Base-by-base conservation (phyloP, 37 sponge, comb jelly and placozoan species). In the Spongilla lacustris region DNA sequence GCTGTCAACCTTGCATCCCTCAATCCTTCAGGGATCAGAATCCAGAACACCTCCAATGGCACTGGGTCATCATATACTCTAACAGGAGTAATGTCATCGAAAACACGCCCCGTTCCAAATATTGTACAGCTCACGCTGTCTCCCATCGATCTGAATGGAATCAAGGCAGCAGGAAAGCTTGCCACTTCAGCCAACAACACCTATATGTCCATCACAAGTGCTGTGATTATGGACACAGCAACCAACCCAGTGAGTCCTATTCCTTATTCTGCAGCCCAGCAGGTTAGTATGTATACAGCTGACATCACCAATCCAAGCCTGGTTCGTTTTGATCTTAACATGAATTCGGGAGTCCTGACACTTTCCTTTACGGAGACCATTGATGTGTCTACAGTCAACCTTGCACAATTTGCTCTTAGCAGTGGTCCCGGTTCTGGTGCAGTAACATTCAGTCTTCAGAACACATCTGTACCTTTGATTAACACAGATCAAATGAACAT, bases 311-410 rank as follows among this genome's bases (percentile, higher is more conserved):
- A 69, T 10, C 96, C 96, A 31, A 37, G 37, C 34, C 78, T 96
- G 33, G 26, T 0, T 21, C 29, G 34, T 4, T 96, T 92, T 74
- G 71, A 86, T 21, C 78, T 96, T 50, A 89, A 96, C 78, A 73
- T 96, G 23, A 86, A 96, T 75, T 31, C 50, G n/a, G 95, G 91
- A 13, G 72, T 19, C 32, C 68, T 97, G 35, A 75, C 83, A 0
- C 82, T 97, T 0, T 75, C 41, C 66, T 97, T 97, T 33, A 86
- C 90, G 66, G 97, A 97, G 69, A 92, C 97, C 2, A 37, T 96
- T 68, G 86, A 96, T 68, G 81, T 79, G 0, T 21, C 75, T 11
- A 89, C 87, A 17, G 71, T 94, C 17, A 37, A 88, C 9, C 76
- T 92, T 4, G 24, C 67, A 3, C 50, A 80, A 30, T 37, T 97